Evolutionary conservation across 2,888 invertebrate genomes (phyloP).

Genomic region (Volucella inanis): DNA sequence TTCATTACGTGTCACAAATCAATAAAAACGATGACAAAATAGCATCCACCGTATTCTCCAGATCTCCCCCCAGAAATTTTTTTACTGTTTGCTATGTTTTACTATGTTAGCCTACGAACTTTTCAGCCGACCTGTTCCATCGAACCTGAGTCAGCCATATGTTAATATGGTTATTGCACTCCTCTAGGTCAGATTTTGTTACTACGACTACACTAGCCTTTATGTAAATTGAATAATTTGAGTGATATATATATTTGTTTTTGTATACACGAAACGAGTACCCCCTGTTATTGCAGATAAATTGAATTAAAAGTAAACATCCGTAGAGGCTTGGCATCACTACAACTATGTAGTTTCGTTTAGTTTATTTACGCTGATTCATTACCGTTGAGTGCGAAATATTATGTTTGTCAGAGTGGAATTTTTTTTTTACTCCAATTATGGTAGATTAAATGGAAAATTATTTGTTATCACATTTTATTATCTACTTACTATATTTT

Average conservation of each 20-base stretch:
- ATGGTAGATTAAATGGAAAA: constrained; percentile 3
- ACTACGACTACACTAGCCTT: background rate
- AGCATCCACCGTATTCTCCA: no score
- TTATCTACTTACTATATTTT: no score
- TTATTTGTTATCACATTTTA: no score
- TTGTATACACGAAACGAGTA: no score
- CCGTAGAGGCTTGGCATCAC: constrained; percentile 40
- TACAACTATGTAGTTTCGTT: constrained; percentile 4
- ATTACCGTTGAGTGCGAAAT: background rate
- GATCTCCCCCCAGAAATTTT: no score
- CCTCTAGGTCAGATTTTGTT: constrained; percentile 18
- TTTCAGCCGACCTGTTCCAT: no score
- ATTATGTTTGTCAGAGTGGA: background rate
- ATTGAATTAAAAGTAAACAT: constrained; percentile 34
- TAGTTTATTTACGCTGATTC: constrained; percentile 7
- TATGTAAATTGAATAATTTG: constrained; percentile 30
- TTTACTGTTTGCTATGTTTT: no score
- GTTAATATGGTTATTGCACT: background rate
- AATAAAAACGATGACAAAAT: no score
- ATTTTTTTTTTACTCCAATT: background rate
- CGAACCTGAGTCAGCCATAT: constrained; percentile 32
- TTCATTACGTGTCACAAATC: no score
- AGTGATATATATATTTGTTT: background rate
- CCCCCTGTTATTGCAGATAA: background rate
- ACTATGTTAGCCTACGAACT: no score